phyloP scores from a whole-genome alignment of 2,113 vertebrate genomes.

The Cebidichthys violaceus region DNA sequence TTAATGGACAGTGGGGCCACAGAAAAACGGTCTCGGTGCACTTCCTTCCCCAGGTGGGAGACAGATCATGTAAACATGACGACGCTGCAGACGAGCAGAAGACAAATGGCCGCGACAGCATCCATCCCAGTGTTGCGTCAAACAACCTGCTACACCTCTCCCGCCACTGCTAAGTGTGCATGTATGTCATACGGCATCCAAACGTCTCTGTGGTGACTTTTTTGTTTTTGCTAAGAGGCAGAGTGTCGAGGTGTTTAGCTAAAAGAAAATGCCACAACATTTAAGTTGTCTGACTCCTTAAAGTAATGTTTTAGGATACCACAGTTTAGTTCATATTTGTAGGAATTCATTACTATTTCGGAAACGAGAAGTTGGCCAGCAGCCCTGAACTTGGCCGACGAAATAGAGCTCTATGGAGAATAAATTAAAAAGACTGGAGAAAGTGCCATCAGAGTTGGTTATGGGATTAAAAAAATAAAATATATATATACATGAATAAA shows the following conservation, averaged over 20 bases:
- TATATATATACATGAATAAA: not conserved
- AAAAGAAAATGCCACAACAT: not conserved
- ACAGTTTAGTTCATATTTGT: not conserved
- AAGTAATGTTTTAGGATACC: not conserved
- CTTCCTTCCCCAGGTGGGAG: slow-evolving; percentile 43
- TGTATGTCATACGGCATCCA: not conserved
- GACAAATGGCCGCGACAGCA: slow-evolving; percentile 14
- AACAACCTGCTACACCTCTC: not conserved
- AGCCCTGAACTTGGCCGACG: not conserved
- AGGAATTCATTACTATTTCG: not conserved
- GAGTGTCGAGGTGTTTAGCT: no score
- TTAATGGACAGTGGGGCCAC: slow-evolving; percentile 62
- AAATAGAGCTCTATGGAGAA: not conserved
- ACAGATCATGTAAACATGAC: slow-evolving; percentile 56
- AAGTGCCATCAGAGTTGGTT: not conserved
- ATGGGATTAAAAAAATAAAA: not conserved
- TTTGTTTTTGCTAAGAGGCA: not conserved
- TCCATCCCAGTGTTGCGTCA: slow-evolving; percentile 9
- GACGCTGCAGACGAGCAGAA: slow-evolving; percentile 36
- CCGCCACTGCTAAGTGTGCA: not conserved
- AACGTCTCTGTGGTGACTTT: not conserved
- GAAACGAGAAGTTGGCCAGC: not conserved
- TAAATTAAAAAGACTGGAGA: slow-evolving; percentile 27
- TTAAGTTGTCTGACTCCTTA: not conserved
- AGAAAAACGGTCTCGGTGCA: slow-evolving; percentile 41